Evolutionary conservation across 2,888 invertebrate genomes (phyloP).

Genomic region (Ochropleura plecta): DNA sequence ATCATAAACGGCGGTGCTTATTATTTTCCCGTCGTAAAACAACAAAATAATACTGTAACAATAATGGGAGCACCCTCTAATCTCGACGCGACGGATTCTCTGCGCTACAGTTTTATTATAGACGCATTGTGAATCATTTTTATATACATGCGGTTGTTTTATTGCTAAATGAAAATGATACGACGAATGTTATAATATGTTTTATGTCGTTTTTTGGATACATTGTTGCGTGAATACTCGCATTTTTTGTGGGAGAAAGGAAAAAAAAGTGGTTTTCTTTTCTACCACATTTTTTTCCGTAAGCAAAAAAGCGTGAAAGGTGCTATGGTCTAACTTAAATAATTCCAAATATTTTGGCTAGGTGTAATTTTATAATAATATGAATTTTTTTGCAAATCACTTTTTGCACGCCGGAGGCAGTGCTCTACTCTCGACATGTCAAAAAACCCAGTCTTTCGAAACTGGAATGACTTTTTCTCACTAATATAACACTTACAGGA

Average conservation of each 20-base stretch:
- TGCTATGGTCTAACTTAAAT: neutral
- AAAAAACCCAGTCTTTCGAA: too few species aligned
- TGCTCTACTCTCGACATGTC: too few species aligned
- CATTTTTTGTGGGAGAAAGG: neutral
- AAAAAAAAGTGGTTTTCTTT: neutral
- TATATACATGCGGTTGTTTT: slow-evolving; percentile 82
- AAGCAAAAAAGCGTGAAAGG: too few species aligned
- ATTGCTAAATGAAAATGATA: slow-evolving; percentile 79
- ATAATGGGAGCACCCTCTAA: slow-evolving; percentile 84
- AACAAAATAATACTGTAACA: slow-evolving; percentile 87
- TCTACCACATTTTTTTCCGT: too few species aligned
- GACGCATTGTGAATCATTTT: slow-evolving; percentile 83
- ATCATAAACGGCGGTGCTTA: slow-evolving; percentile 85
- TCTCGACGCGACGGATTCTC: slow-evolving; percentile 73
- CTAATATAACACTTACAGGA: too few species aligned
- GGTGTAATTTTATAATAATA: too few species aligned
- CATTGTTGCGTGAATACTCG: slow-evolving; percentile 37
- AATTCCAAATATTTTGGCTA: too few species aligned
- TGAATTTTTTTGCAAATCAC: too few species aligned
- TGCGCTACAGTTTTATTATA: slow-evolving; percentile 81
- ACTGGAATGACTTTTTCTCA: too few species aligned
- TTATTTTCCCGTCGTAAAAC: slow-evolving; percentile 89
- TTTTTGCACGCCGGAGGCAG: too few species aligned
- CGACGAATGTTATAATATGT: slow-evolving; percentile 57
- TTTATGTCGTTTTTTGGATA: slow-evolving; percentile 64